Base-by-base conservation (phyloP, 2,797 vertebrate genomes). In the Siniperca undulata region DNA sequence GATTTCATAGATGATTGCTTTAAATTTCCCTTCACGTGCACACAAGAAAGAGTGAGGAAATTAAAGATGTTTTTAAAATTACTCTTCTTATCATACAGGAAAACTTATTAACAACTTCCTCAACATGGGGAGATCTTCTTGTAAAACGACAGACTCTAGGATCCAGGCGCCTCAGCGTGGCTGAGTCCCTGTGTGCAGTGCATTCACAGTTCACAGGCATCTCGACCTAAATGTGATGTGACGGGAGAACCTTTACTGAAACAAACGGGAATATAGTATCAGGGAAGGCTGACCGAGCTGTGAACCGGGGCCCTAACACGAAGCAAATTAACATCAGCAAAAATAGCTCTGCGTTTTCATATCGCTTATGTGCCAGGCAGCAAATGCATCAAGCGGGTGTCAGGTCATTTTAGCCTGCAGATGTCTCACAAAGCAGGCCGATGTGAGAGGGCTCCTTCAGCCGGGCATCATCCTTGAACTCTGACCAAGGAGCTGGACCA, bases 201-300 rank as follows among this genome's bases (percentile, higher is more conserved):
- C 96, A 96, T 96, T 96, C 96, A 97, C 91, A 94, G 97, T 98
- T 98, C 97, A 97, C 88, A 87, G 92, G 90, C 89, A 82, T 87
- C 74, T 94, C 91, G 93, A 89, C 92, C 84, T 94, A 97, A 94
- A 99, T 91, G 75, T 24, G 86, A 97, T 94, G 93, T 92, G 97
- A 97, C 96, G 94, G 95, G 85, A 95, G 93, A 91, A 96, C 96
- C 97, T 97, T 98, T 97, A 93, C 95, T 88, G 96, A 95, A 95
- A 96, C 96, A 96, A 97, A 95, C 95, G 95, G 96, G 96, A 96
- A 96, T 94, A 96, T 96, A 93, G 95, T 97, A 96, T 98, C 97
- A 97, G 96, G 84, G 95, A 96, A 89, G 96, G 96, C 95, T 99
- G 97, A 98, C 97, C 96, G 97, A 96, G 95, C 96, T 90, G 92